These are phyloP conservation scores for Hyalella azteca DNA, from an alignment of 2,888 invertebrate species.

Conservation along the genomic window DNA sequence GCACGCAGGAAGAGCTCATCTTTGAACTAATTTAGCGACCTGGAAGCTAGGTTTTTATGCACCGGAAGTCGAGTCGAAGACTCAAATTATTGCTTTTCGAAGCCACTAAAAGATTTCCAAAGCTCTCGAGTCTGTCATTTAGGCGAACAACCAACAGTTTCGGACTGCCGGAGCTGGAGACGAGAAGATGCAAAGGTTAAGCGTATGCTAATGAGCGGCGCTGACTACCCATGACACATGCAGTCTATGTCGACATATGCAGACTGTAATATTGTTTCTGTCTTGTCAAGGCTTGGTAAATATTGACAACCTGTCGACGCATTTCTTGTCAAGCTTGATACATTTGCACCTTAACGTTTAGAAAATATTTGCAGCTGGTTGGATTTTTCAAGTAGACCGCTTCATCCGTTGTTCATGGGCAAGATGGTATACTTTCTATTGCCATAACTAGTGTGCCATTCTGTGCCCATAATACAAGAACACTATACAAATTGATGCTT, in stretches of 20 bases:
- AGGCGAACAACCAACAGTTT: background rate
- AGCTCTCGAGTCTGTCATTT: background rate
- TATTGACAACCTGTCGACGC: background rate
- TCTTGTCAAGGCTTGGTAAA: background rate
- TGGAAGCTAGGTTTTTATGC: background rate
- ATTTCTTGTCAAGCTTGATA: too few species aligned
- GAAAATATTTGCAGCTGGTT: too few species aligned
- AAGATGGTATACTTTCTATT: too few species aligned
- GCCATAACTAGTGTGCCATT: too few species aligned
- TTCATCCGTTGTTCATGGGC: too few species aligned
- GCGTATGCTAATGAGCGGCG: constrained; percentile 12
- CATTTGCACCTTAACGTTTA: too few species aligned
- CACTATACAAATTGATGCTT: too few species aligned
- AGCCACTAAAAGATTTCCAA: background rate
- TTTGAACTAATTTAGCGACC: background rate
- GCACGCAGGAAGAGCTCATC: background rate
- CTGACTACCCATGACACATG: constrained; percentile 18
- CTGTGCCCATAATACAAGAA: too few species aligned
- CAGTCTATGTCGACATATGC: background rate
- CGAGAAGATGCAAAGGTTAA: constrained; percentile 14
- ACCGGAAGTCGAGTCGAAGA: constrained; percentile 12
- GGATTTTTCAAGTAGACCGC: too few species aligned
- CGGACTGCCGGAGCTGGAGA: background rate
- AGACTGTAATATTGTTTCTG: too few species aligned
- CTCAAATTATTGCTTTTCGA: background rate